Base-by-base conservation (phyloP, 1,140 invertebrate species). In the Bombus soroeensis region DNA sequence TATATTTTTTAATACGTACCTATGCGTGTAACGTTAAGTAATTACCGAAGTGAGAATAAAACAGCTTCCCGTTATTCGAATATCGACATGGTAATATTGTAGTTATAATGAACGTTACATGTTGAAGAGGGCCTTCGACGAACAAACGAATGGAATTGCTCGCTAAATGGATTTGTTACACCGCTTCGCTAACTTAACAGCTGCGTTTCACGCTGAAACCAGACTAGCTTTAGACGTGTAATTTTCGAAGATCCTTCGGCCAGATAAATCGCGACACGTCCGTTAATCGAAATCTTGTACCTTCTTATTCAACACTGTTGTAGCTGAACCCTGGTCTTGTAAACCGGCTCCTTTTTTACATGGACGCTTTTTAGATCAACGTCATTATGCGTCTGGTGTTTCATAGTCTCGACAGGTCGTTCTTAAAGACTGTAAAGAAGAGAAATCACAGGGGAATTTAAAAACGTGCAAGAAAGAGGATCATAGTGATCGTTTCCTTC, bases 141-240 rank as follows among this genome's bases (percentile, higher is more conserved):
- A 86, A 81, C 70, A 76, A 83, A 88, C 41, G 71, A 18, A 47
- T 85, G 66, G 81, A 80, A 83, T 90, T 85, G 87, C 86, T 74
- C 47, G 47, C 88, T 83, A 86, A 90, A 90, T 90, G 89, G 88
- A 90, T 90, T 90, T 90, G 88, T 90, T 90, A 89, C 87, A 89
- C 74, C 22, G 86, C 75, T 43, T 72, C 66, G 75, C 53, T 47
- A 70, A 78, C 82, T 41, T 41, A 62, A 77, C 37, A 37, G 75
- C 75, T 2, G 5, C 12, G 28, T 66, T 78, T 79, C 78, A 77
- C 47, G 71, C 72, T 34, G 66, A 80, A 90, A 90, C 79, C 75
- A 79, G 86, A 86, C 89, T 90, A 90, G 76, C 88, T 59, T 66
- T 22, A 18, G 83, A 87, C 72, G 62, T 90, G 72, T 90, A 90